Percentiles rank a stretch among this genome's conserved stretches.
These are phyloP conservation scores for Andrena fulva DNA, from an alignment of 2,888 invertebrate genomes.

Conservation along the genomic window DNA sequence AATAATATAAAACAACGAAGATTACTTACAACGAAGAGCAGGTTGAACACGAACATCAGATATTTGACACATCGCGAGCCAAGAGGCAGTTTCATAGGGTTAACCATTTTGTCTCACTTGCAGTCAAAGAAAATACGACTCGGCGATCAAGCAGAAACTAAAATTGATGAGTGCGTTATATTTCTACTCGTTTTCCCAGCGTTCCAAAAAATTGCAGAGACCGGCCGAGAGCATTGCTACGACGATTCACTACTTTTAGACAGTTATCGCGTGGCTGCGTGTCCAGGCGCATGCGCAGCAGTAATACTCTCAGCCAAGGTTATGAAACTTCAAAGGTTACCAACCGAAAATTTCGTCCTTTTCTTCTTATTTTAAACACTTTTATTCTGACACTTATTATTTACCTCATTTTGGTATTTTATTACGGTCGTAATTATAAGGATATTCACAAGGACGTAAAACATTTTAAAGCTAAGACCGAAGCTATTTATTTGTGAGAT, in stretches of 20 bases:
- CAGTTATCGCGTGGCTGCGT: constrained; percentile 48
- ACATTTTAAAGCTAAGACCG: too few relatives aligned
- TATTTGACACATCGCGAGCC: constrained; percentile 88
- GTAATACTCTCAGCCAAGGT: constrained; percentile 37
- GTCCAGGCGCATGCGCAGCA: constrained; percentile 33
- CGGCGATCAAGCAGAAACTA: not conserved
- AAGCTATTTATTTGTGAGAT: too few relatives aligned
- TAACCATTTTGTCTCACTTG: constrained; percentile 63
- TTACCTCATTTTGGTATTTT: not conserved
- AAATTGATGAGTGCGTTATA: not conserved
- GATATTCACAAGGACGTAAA: too few relatives aligned
- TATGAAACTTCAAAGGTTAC: constrained; percentile 57
- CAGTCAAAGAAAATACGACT: not conserved
- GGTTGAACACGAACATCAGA: constrained; percentile 90
- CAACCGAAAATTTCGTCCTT: constrained; percentile 14
- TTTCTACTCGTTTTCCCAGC: constrained; percentile 10
- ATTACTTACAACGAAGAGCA: constrained; percentile 90
- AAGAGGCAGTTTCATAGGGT: constrained; percentile 80
- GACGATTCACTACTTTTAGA: constrained; percentile 49
- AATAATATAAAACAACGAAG: not conserved
- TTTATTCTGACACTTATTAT: not conserved
- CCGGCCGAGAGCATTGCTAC: constrained; percentile 46
- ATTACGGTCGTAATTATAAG: not conserved
- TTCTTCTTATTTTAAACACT: not conserved
- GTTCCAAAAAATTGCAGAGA: constrained; percentile 47